Conservation (phyloP, 2,113 vertebrate genomes). For the Turnix velox region DNA sequence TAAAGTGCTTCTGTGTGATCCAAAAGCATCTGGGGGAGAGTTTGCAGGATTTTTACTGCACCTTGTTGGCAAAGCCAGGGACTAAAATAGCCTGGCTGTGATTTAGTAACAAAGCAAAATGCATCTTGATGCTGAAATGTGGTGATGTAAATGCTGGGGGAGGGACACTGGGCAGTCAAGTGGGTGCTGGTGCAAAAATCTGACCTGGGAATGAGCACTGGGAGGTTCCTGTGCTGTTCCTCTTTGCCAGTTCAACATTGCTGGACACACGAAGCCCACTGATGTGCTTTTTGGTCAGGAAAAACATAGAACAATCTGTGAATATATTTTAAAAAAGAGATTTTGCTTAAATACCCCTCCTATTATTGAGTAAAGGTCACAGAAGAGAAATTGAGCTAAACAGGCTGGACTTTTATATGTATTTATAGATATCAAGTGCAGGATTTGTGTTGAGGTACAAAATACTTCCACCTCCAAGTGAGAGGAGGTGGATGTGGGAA, state of each 20-base stretch:
- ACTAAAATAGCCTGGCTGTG: neutral
- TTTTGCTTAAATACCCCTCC: neutral
- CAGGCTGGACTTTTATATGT: neutral
- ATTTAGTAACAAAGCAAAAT: neutral
- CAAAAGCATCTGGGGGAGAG: neutral
- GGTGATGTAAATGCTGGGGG: neutral
- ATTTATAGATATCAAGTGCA: no score
- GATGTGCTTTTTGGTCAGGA: neutral
- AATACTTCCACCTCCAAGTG: neutral
- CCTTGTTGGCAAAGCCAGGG: neutral
- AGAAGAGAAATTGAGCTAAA: neutral
- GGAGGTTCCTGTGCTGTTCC: neutral
- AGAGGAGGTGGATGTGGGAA: neutral
- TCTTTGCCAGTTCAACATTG: neutral
- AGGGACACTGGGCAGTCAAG: neutral
- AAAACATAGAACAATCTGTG: neutral
- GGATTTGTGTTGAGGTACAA: neutral
- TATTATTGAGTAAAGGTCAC: neutral
- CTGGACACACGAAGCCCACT: neutral
- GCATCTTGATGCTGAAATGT: neutral
- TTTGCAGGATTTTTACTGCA: neutral
- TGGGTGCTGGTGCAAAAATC: neutral
- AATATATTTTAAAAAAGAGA: neutral
- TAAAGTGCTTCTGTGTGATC: neutral
- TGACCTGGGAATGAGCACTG: rapidly evolving